A percentile compares a stretch with the other conserved stretches of the same genome.
phyloP scores from a whole-genome alignment of 2,113 vertebrate species.

The Aleadryas rufinucha region DNA sequence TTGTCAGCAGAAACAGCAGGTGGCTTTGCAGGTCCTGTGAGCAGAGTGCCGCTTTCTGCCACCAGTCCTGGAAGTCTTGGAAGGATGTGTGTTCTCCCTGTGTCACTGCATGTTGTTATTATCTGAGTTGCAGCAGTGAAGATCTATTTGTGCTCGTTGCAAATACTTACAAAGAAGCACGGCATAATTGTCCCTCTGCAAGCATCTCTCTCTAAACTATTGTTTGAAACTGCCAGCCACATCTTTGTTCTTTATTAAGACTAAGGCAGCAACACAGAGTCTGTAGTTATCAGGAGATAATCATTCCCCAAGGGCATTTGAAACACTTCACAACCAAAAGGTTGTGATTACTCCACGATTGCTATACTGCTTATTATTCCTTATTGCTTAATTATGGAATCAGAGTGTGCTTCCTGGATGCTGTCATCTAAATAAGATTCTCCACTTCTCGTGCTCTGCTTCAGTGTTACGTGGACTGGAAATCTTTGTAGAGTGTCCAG shows the following conservation, averaged over 20 bases:
- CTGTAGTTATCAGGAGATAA: constrained; percentile 58
- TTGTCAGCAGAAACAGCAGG: not conserved
- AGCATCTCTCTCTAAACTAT: constrained; percentile 25
- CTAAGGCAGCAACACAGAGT: constrained; percentile 10
- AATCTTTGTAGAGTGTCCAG: not conserved
- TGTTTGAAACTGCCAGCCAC: constrained; percentile 40
- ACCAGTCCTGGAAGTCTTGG: not conserved
- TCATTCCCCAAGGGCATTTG: constrained; percentile 48
- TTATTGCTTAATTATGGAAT: constrained; percentile 61
- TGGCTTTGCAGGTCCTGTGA: not conserved
- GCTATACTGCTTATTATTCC: constrained; percentile 50
- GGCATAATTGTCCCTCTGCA: constrained; percentile 9
- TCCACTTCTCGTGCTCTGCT: not conserved
- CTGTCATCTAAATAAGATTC: not conserved
- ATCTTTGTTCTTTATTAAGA: constrained; percentile 60
- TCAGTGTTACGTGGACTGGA: not conserved
- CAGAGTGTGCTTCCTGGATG: constrained; percentile 7
- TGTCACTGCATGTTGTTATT: not conserved
- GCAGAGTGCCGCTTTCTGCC: not conserved
- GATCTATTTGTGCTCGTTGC: not conserved
- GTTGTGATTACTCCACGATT: constrained; percentile 55
- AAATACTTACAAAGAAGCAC: not conserved
- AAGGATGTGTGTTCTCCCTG: not conserved
- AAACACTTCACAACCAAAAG: constrained; percentile 56
- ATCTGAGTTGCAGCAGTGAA: not conserved